Evolutionary conservation across 2,797 vertebrate species (phyloP).

Genomic region (Sphaeramia orbicularis): DNA sequence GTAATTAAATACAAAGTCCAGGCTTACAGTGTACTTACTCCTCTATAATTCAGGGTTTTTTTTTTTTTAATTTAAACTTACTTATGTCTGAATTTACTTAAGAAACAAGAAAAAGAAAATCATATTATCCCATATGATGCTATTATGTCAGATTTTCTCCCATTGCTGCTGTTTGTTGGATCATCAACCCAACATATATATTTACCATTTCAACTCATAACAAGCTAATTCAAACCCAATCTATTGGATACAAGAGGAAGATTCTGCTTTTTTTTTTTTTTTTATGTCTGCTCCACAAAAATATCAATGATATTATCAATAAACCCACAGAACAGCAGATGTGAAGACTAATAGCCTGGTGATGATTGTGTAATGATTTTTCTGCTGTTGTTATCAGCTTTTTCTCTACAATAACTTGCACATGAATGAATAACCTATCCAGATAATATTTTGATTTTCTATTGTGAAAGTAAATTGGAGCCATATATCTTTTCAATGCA

Average conservation of each 20-base stretch:
- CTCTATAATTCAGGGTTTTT: no score
- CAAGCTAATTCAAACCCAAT: constrained; percentile 25
- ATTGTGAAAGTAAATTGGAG: constrained; percentile 10
- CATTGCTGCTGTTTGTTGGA: no score
- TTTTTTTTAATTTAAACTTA: no score
- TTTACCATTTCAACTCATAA: constrained; percentile 48
- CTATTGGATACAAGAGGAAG: constrained; percentile 10
- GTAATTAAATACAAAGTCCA: no score
- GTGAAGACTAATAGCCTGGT: constrained; percentile 54
- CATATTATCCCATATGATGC: no score
- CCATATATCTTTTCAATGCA: neutral
- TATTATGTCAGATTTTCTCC: no score
- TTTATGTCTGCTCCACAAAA: constrained; percentile 20
- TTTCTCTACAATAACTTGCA: constrained; percentile 19
- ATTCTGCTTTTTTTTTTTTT: constrained; percentile 8
- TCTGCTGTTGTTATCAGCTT: constrained; percentile 22
- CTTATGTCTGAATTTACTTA: no score
- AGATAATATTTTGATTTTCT: constrained; percentile 17
- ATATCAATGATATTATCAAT: constrained; percentile 35
- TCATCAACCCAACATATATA: neutral
- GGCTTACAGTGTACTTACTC: no score
- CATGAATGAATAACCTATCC: constrained; percentile 3
- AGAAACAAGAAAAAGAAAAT: no score
- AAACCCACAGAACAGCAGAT: constrained; percentile 23
- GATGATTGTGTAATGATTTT: constrained; percentile 53